phyloP scores from a whole-genome alignment of 2,113 vertebrate species.

The Symphodus melops region DNA sequence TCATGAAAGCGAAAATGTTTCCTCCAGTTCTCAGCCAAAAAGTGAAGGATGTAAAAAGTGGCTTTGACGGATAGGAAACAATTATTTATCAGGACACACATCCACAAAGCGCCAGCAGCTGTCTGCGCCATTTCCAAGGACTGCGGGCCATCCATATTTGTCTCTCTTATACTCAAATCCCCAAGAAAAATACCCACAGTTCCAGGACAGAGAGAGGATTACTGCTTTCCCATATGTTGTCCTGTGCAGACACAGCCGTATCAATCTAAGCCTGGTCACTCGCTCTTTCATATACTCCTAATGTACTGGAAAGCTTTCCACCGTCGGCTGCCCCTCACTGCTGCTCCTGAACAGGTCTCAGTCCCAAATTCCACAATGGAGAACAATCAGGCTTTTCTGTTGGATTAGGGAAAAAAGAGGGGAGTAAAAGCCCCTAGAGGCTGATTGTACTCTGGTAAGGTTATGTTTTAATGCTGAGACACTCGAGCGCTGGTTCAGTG shows the following conservation, averaged over 20 bases:
- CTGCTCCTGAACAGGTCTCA: slow-evolving; percentile 79
- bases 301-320: slow-evolving; percentile 94
- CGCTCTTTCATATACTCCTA: slow-evolving; percentile 89
- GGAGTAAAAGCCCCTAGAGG: slow-evolving; percentile 84
- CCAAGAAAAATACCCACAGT: slow-evolving; percentile 79
- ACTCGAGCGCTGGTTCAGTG: slow-evolving; percentile 86
- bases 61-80: slow-evolving; percentile 76
- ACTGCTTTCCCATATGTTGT: slow-evolving; percentile 87
- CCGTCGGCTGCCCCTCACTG: slow-evolving; percentile 81
- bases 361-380: slow-evolving; percentile 65
- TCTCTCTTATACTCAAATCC: slow-evolving; percentile 72
- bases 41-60: slow-evolving; percentile 57
- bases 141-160: slow-evolving; percentile 71
- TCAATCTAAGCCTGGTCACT: slow-evolving; percentile 83
- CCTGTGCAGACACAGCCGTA: slow-evolving; percentile 76
- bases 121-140: slow-evolving; percentile 70
- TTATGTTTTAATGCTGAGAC: slow-evolving; percentile 89
- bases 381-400: slow-evolving; percentile 78
- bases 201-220: slow-evolving; percentile 72
- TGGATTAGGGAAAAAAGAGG: slow-evolving; percentile 55
- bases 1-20: slow-evolving; percentile 51
- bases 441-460: slow-evolving; percentile 88
- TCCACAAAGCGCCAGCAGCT: slow-evolving; percentile 74
- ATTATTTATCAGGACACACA: slow-evolving; percentile 78
- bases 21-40: slow-evolving; percentile 51